phyloP scores from a whole-genome alignment of 2,113 vertebrate species.

The Siniperca knerii region DNA sequence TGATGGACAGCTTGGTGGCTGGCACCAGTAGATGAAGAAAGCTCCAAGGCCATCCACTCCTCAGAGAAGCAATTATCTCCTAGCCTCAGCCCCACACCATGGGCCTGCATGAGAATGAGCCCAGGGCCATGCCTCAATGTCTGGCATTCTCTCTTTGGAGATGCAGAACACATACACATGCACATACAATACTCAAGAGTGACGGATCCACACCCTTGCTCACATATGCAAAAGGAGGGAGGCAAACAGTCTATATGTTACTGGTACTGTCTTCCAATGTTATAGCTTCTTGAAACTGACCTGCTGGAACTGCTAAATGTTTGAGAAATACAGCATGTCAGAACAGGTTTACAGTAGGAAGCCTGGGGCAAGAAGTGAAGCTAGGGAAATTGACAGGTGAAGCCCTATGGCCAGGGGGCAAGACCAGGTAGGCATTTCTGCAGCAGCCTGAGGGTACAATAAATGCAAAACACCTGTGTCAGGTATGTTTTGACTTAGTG shows the following conservation, averaged over 20 bases:
- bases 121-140: conserved; percentile 66
- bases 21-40: conserved; percentile 71
- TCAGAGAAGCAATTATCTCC: conserved; percentile 81
- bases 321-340: conserved; percentile 48
- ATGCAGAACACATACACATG: conserved; percentile 62
- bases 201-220: conserved; percentile 36
- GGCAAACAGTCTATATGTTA: conserved; percentile 2
- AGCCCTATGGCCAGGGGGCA: conserved; percentile 46
- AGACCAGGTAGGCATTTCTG: conserved; percentile 38
- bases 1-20: conserved; percentile 78
- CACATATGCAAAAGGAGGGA: conserved; percentile 30
- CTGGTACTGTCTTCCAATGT: conserved; percentile 14
- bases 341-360: conserved; percentile 40
- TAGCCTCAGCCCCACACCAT: conserved; percentile 71
- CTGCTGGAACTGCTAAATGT: conserved; percentile 43
- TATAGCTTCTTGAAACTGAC: conserved; percentile 43
- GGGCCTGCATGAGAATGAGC: conserved; percentile 79
- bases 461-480: conserved; percentile 24
- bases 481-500: background rate
- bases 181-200: conserved; percentile 40
- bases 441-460: conserved; percentile 36
- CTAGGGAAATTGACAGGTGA: conserved; percentile 58
- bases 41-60: conserved; percentile 77
- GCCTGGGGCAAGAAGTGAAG: conserved; percentile 45
- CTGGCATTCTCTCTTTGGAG: conserved; percentile 69